Percentiles rank a stretch among this genome's conserved stretches.
These are phyloP conservation scores for Beaufortia kweichowensis DNA, from an alignment of 2,113 vertebrate genomes.

Conservation along the genomic window DNA sequence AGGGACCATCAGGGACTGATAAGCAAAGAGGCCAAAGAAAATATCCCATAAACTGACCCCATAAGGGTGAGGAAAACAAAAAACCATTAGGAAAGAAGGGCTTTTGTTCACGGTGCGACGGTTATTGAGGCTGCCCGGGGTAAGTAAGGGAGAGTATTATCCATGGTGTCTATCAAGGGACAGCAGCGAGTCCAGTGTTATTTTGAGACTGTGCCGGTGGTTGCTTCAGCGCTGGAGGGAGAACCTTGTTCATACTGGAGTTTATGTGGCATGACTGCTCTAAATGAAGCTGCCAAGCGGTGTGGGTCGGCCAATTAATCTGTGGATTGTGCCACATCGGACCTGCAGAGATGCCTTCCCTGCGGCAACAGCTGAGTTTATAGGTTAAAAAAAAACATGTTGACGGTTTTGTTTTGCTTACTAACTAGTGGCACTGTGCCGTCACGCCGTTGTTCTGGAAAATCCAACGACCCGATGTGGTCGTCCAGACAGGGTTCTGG, in stretches of 20 bases:
- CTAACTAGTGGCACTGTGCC: not conserved
- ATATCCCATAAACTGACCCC: not conserved
- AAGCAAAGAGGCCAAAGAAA: constrained; percentile 21
- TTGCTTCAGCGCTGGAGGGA: constrained; percentile 21
- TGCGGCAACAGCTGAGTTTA: not conserved
- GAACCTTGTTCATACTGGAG: constrained; percentile 24
- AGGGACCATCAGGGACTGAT: constrained; percentile 16
- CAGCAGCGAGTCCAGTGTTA: not conserved
- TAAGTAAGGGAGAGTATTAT: not conserved
- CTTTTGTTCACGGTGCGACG: not conserved
- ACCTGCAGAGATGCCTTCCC: not conserved
- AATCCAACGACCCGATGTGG: not conserved
- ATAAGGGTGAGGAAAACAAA: constrained; percentile 15
- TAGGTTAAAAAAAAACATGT: not conserved
- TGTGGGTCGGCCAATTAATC: constrained; percentile 36
- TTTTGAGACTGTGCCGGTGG: constrained; percentile 32
- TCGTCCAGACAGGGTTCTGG: not conserved
- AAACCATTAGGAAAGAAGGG: not conserved
- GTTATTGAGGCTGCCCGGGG: constrained; percentile 13
- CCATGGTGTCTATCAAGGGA: constrained; percentile 13
- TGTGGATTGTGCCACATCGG: constrained; percentile 2
- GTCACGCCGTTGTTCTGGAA: not conserved
- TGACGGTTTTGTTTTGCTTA: constrained; percentile 9
- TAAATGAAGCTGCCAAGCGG: constrained; percentile 26
- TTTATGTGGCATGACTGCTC: constrained; percentile 36